phyloP scores from a whole-genome alignment of 2,797 vertebrate genomes.

The Hafferia zeledoni region DNA sequence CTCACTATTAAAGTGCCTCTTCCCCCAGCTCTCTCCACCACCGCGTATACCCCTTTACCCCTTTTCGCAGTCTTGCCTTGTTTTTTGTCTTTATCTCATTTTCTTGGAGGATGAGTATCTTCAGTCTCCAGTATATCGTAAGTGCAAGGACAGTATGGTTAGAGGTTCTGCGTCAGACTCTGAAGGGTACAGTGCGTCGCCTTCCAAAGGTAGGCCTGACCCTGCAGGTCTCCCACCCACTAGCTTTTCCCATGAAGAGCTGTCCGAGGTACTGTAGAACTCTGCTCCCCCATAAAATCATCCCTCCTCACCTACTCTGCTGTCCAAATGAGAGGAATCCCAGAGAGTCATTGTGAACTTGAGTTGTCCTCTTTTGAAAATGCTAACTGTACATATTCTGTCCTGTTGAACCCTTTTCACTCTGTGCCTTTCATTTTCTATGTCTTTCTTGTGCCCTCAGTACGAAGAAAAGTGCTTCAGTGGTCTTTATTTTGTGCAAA shows the following conservation, averaged over 20 bases:
- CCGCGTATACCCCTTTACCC: background rate
- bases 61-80: background rate
- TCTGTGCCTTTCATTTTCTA: background rate
- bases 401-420: background rate
- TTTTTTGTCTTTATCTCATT: background rate
- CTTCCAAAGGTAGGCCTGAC: background rate
- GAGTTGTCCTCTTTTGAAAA: background rate
- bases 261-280: slow-evolving; percentile 62
- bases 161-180: background rate
- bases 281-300: background rate
- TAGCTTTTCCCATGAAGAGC: slow-evolving; percentile 12
- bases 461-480: background rate
- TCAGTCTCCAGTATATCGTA: background rate
- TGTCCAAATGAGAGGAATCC: background rate
- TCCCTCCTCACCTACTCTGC: background rate
- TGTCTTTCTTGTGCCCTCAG: background rate
- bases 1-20: background rate
- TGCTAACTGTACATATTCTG: background rate
- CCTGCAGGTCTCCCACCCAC: background rate
- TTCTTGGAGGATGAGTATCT: background rate
- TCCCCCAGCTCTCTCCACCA: background rate
- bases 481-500: background rate
- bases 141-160: background rate
- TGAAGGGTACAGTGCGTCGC: background rate
- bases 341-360: background rate